Evolutionary conservation across 2,888 invertebrate species (phyloP), one percentile per base, ranked within the genome.

Genomic region (Agrochola litura): DNA sequence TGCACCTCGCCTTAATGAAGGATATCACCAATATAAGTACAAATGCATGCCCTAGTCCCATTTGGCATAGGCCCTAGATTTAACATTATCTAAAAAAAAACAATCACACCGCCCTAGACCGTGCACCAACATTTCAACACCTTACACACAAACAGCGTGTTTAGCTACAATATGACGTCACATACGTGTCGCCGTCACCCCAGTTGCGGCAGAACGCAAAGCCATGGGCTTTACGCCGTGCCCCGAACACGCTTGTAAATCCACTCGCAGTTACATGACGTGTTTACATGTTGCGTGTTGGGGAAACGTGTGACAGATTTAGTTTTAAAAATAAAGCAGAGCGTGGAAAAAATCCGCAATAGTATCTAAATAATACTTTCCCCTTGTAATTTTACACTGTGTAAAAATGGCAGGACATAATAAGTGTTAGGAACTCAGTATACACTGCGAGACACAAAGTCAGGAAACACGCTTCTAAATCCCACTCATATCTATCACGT

Each of bases 181-280:
- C 64, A 70, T 16, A 52, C 30, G 54, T 69, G 76, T 65, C 43
- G 76, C 22, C 14, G 37, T n/a, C 73, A 63, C 80, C 81, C 84
- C 69, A 63, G 71, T 69, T 72, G 79, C 43, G 80, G 83, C 67
- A 83, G 67, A 63, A 58, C 77, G 54, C 61, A 76, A 86, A 85
- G 86, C 86, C 72, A 52, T 52, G 54, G 74, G 83, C 74, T 78
- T 75, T 69, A 60, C 71, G 52, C 56, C 37, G 25, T 58, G 67
- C 30, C 54, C 73, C 70, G 52, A 58, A 83, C 83, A 85, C 65
- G 77, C 68, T 52, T 81, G 85, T 74, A 83, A 83, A 83, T 84
- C 83, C 79, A 73, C 74, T 69, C 54, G 72, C 60, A 60, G 83
- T 56, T 10, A 81, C 70, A 69, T 43, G 60, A 67, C 67, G 70